These are phyloP conservation scores for Rhipidura dahli DNA, from an alignment of 2,113 vertebrate genomes.

Conservation along the genomic window DNA sequence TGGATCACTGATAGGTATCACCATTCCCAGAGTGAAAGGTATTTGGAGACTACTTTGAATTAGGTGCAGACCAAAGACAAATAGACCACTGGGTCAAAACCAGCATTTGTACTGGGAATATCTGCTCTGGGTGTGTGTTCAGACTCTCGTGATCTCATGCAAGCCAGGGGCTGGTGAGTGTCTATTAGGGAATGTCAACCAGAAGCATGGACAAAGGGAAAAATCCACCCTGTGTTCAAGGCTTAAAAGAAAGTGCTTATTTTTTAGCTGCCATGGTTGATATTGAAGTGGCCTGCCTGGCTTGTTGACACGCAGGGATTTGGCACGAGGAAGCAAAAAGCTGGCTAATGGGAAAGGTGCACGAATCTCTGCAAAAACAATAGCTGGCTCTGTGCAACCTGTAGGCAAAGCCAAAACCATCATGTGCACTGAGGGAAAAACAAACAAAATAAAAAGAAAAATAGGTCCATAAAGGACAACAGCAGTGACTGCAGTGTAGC, in stretches of 20 bases:
- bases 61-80: not conserved
- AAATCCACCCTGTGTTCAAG: not conserved
- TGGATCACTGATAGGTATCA: not conserved
- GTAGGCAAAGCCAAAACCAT: not conserved
- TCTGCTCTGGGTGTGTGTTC: not conserved
- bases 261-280: not conserved
- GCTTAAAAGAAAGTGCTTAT: not conserved
- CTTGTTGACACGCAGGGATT: not conserved
- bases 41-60: not conserved
- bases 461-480: not conserved
- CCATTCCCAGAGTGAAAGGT: not conserved
- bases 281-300: not conserved
- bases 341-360: not conserved
- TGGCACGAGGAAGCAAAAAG: not conserved
- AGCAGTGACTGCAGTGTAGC: not conserved
- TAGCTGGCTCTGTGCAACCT: not conserved
- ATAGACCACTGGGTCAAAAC: not conserved
- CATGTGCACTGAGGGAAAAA: not conserved
- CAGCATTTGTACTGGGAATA: not conserved
- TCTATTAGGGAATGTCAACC: not conserved
- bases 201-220: not conserved
- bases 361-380: not conserved
- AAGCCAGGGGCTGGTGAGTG: not conserved
- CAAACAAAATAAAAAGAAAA: not conserved
- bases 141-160: not conserved